Evolutionary conservation across 2,888 invertebrate species (phyloP).

Genomic region (Nymphalis urticae): DNA sequence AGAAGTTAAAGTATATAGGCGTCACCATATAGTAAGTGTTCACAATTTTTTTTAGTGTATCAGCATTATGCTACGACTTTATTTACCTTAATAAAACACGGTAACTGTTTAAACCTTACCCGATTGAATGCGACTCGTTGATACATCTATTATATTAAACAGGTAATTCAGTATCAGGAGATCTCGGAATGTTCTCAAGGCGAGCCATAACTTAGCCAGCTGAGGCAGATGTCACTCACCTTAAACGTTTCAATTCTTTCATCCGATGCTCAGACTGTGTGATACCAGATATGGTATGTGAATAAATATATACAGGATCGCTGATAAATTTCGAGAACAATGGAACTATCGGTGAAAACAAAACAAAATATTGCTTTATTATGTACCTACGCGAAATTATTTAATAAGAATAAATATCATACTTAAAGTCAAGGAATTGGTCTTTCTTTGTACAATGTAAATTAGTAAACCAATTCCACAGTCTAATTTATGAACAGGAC

Average conservation of each 20-base stretch:
- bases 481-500: no score
- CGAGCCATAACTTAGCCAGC: slow-evolving; percentile 23
- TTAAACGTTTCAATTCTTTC: slow-evolving; percentile 33
- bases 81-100: not conserved
- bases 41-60: no score
- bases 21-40: no score
- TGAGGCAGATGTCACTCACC: slow-evolving; percentile 34
- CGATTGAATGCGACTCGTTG: not conserved
- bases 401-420: not conserved
- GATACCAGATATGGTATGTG: slow-evolving; percentile 33
- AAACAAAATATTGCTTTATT: slow-evolving; percentile 1
- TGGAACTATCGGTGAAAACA: slow-evolving; percentile 18
- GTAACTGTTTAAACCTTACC: not conserved
- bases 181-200: slow-evolving; percentile 31
- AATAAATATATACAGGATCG: slow-evolving; percentile 30
- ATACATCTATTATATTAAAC: slow-evolving; percentile 15
- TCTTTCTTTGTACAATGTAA: no score
- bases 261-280: slow-evolving; percentile 25
- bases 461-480: not conserved
- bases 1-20: no score
- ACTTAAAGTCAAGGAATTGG: not conserved
- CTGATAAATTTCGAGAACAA: slow-evolving; percentile 32
- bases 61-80: no score
- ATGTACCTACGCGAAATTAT: slow-evolving; percentile 5
- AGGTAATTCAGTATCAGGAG: not conserved